These are phyloP conservation scores for Meriones psammophilus DNA, from an alignment of 2,797 vertebrate genomes.

Conservation along the genomic window DNA sequence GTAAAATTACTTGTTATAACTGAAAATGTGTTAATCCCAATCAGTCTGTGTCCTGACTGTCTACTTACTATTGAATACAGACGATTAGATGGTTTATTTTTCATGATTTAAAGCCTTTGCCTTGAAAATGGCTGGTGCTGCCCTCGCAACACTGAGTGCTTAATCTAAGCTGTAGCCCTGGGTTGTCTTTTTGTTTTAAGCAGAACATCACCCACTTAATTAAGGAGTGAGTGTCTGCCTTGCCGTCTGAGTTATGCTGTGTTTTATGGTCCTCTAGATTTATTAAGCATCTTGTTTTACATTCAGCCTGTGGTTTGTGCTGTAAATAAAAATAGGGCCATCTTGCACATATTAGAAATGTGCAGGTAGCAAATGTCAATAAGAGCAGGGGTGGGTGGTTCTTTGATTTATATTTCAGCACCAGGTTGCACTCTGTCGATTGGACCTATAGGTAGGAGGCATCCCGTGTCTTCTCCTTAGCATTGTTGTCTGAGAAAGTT, in stretches of 20 bases:
- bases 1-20: slow-evolving; percentile 97
- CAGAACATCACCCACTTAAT: slow-evolving; percentile 95
- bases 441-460: slow-evolving; percentile 55
- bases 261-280: slow-evolving; percentile 91
- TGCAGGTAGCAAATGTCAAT: slow-evolving; percentile 76
- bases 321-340: slow-evolving; percentile 91
- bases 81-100: slow-evolving; percentile 89
- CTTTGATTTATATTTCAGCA: slow-evolving; percentile 78
- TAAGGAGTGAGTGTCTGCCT: slow-evolving; percentile 91
- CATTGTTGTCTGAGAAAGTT: slow-evolving; percentile 71
- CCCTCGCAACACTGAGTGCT: slow-evolving; percentile 82
- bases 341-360: slow-evolving; percentile 76
- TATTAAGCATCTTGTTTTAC: slow-evolving; percentile 89
- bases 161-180: slow-evolving; percentile 88
- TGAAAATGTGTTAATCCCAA: slow-evolving; percentile 94
- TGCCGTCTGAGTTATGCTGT: slow-evolving; percentile 87
- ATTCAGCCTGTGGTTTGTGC: slow-evolving; percentile 88
- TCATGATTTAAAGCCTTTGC: slow-evolving; percentile 93
- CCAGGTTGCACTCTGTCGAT: slow-evolving; percentile 46
- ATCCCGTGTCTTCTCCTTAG: slow-evolving; percentile 28
- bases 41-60: slow-evolving; percentile 88
- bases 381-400: slow-evolving; percentile 61
- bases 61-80: slow-evolving; percentile 87
- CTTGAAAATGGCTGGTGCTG: slow-evolving; percentile 90
- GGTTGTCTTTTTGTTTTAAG: slow-evolving; percentile 91